Evolutionary conservation across 2,113 vertebrate species (phyloP).

Genomic region (Barnardius zonarius): DNA sequence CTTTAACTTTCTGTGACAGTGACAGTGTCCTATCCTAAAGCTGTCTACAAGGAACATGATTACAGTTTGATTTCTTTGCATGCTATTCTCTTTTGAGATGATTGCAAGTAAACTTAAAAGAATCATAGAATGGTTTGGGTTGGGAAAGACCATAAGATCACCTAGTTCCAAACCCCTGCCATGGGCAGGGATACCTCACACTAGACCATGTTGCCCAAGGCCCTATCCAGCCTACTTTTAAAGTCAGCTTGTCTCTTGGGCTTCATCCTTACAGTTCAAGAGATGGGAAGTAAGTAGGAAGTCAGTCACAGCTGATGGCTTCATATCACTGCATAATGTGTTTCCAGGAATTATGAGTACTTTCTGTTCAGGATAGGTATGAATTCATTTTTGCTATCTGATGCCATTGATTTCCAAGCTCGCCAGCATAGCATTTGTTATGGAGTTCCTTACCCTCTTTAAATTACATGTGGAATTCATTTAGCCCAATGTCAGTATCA

Average conservation of each 20-base stretch:
- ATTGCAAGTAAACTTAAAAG: neutral
- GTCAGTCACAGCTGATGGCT: neutral
- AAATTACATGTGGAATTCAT: neutral
- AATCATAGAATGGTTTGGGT: neutral
- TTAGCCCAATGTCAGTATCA: neutral
- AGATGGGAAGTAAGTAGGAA: neutral
- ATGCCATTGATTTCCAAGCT: neutral
- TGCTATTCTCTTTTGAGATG: neutral
- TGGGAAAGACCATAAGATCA: neutral
- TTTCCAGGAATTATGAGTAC: neutral
- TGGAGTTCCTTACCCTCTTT: neutral
- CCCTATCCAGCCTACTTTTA: neutral
- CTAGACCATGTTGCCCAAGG: neutral
- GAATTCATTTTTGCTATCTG: neutral
- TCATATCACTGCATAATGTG: neutral
- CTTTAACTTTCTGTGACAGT: neutral
- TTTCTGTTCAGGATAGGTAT: neutral
- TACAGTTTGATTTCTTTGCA: neutral
- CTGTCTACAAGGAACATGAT: neutral
- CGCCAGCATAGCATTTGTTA: neutral
- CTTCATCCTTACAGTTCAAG: neutral
- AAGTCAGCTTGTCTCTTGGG: neutral
- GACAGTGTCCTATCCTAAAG: neutral
- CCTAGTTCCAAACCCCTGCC: neutral
- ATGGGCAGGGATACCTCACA: neutral